These are phyloP conservation scores for Calcarius ornatus DNA, from an alignment of 2,113 vertebrate species.

Conservation along the genomic window DNA sequence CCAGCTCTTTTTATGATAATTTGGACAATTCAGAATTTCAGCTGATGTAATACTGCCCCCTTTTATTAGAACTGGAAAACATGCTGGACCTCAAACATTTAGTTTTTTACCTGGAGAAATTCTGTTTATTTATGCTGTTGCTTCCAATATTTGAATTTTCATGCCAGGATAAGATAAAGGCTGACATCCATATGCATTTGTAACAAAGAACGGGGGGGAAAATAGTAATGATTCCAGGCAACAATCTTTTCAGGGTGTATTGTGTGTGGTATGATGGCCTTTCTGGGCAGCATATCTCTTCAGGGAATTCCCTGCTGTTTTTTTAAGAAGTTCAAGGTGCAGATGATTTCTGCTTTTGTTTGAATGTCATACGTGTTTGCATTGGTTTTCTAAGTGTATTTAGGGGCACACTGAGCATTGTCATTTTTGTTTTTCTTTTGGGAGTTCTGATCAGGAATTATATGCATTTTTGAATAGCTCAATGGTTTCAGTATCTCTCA, in stretches of 20 bases:
- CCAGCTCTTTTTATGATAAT: neutral
- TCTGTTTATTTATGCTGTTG: constrained; percentile 34
- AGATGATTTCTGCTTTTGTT: neutral
- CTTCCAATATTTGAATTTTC: constrained; percentile 48
- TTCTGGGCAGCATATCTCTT: neutral
- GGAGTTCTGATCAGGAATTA: neutral
- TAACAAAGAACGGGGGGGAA: constrained; percentile 52
- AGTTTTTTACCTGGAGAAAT: neutral
- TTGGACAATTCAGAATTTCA: constrained; percentile 46
- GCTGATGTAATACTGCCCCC: constrained; percentile 70
- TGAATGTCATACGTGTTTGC: neutral
- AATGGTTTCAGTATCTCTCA: constrained; percentile 3
- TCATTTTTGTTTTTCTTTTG: neutral
- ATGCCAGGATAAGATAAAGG: constrained; percentile 58
- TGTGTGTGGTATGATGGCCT: neutral
- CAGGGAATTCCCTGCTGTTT: neutral
- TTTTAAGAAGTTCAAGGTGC: neutral
- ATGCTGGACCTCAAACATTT: constrained; percentile 13
- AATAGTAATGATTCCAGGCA: constrained; percentile 35
- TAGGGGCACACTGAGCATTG: neutral
- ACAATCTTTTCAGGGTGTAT: constrained; percentile 9
- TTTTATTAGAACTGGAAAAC: constrained; percentile 70
- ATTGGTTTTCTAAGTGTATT: neutral
- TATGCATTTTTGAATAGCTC: neutral
- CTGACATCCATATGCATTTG: constrained; percentile 62